Base-by-base conservation (phyloP, 1,140 invertebrate genomes). In the Panagrolaimus sp. region DNA sequence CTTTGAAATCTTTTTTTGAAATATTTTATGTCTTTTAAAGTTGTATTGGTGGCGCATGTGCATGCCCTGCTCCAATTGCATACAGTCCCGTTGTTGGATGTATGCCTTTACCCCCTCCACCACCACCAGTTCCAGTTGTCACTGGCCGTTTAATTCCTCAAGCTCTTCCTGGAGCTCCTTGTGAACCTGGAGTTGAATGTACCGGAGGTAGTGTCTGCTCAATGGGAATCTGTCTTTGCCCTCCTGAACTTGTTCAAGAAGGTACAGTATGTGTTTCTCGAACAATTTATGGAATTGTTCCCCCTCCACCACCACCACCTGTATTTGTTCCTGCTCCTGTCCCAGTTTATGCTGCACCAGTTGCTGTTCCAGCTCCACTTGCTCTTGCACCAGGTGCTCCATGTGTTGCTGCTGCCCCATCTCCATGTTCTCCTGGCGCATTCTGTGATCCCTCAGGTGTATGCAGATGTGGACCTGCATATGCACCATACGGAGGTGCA, bases 181-280 rank as follows among this genome's bases (percentile, higher is more conserved):
- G 78, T 67, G 78, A 80, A 63, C 78, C 78, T n/a, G 78, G 78
- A 71, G 78, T 79, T 48, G 78, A 79, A 68, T 79, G 78, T 72
- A 80, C 78, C 26, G 78, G 78, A 46, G 77, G 77, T 48, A 74
- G 71, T 45, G 74, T 78, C 62, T 78, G 77, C 71, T 78, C 77
- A 45, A 69, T 76, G 52, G 77, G 77, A 63, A 76, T 78, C 24
- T 78, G 77, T 63, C 67, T 78, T 48, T 78, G 77, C 62, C 77
- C 77, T 38, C 77, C 77, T 68, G 77, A 78, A 70, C 71, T 78
- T 26, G 72, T 78, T 32, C 77, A 78, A 64, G 76, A 78, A 69
- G 77, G 77, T 45, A 78, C 77, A 43, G 77, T 78, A 55, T 78
- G 77, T 43, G 75, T 78, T 44, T 73, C 77, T 12, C 67, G 77